A percentile compares a stretch with the other conserved stretches of the same genome.
Evolutionary conservation across 2,113 vertebrate species (phyloP).

Genomic region (Diphyllodes magnificus): DNA sequence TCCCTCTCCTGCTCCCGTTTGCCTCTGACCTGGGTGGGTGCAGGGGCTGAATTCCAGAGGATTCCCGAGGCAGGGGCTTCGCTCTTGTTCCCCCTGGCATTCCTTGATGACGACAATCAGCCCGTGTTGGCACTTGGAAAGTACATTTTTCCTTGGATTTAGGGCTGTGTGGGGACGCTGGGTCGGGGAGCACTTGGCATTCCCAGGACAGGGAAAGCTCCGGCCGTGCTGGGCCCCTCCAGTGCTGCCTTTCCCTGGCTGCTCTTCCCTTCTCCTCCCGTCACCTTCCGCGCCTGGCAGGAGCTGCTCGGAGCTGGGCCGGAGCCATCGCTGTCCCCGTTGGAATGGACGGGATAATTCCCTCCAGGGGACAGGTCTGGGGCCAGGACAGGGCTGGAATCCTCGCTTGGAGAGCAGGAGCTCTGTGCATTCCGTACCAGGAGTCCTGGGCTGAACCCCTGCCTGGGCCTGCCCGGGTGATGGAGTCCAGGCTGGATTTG

Average conservation of each 20-base stretch:
- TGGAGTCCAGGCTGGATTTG: rapidly evolving
- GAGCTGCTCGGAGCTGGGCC: neutral
- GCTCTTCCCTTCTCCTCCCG: neutral
- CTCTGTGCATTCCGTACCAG: neutral
- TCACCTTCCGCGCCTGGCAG: neutral
- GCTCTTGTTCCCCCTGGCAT: neutral
- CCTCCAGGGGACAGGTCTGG: neutral
- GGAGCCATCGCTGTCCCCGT: neutral
- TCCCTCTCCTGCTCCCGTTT: neutral
- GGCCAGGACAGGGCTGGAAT: neutral
- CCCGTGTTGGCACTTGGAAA: rapidly evolving
- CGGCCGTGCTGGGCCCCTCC: neutral
- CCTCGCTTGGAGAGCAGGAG: neutral
- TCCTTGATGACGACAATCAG: neutral
- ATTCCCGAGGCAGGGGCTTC: neutral
- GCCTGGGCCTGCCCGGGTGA: neutral
- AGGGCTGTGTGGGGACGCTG: rapidly evolving
- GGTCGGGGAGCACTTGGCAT: no score
- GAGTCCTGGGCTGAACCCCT: neutral
- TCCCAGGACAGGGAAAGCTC: neutral
- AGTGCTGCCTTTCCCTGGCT: neutral
- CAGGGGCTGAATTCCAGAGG: neutral
- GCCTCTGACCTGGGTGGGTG: rapidly evolving
- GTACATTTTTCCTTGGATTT: neutral
- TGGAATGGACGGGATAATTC: neutral